Conservation (phyloP, 2,113 vertebrate genomes). For the Tringa solitaria region DNA sequence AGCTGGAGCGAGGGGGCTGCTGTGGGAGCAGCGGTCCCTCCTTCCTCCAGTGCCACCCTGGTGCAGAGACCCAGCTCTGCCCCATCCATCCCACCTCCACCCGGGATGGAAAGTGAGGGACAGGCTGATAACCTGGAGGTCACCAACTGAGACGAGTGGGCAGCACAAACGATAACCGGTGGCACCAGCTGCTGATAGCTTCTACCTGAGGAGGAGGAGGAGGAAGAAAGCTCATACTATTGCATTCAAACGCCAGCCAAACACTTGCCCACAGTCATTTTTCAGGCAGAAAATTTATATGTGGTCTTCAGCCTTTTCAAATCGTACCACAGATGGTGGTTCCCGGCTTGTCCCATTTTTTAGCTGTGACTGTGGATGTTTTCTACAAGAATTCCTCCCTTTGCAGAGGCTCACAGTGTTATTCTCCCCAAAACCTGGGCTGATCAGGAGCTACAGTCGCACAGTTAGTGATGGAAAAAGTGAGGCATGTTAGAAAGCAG, state of each 20-base stretch:
- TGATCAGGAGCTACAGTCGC: neutral
- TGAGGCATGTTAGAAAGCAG: neutral
- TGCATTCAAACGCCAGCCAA: neutral
- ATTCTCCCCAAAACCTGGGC: neutral
- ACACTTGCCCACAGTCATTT: neutral
- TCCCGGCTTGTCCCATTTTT: neutral
- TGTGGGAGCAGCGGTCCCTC: fast-evolving
- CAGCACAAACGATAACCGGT: neutral
- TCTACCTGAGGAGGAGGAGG: neutral
- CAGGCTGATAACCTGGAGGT: neutral
- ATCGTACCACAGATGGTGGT: conserved; percentile 7
- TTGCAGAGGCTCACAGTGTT: neutral
- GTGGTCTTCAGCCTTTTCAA: neutral
- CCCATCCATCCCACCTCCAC: fast-evolving
- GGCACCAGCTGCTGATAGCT: neutral
- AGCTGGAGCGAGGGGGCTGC: neutral
- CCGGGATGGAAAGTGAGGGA: neutral
- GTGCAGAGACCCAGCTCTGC: fast-evolving
- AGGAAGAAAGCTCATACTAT: neutral
- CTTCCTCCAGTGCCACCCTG: fast-evolving
- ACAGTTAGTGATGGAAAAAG: neutral
- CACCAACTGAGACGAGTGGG: fast-evolving
- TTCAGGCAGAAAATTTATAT: conserved; percentile 14
- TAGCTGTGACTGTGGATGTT: neutral
- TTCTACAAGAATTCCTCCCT: neutral